Percentiles rank a stretch among this genome's conserved stretches.
Evolutionary conservation across 2,888 invertebrate genomes (phyloP).

Genomic region (Tenthredo scrophulariae): DNA sequence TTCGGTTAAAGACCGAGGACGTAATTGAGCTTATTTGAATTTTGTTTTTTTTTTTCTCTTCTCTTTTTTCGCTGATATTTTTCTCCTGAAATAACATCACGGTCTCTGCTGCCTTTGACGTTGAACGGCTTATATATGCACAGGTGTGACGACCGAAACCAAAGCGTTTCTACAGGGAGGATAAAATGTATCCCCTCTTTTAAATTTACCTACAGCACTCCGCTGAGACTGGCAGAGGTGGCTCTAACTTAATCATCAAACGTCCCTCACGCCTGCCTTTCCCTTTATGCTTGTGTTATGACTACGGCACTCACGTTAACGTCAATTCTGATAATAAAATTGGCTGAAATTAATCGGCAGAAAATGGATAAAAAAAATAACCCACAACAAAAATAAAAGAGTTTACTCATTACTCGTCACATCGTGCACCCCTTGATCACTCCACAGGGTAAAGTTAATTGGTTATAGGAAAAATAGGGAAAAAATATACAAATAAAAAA

Average conservation of each 20-base stretch:
- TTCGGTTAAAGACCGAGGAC: neutral
- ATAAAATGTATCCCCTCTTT: slow-evolving; percentile 34
- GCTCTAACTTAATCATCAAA: slow-evolving; percentile 44
- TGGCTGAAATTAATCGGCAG: neutral
- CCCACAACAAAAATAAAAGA: neutral
- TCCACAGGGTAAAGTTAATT: neutral
- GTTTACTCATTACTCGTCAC: no score
- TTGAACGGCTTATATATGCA: neutral
- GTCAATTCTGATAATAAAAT: slow-evolving; percentile 1
- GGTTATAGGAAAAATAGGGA: neutral
- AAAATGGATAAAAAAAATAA: neutral
- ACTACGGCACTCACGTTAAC: slow-evolving; percentile 14
- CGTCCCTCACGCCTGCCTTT: slow-evolving; percentile 30
- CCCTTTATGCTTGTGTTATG: slow-evolving; percentile 3
- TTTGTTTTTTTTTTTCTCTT: neutral
- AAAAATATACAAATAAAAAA: neutral
- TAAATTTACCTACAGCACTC: slow-evolving; percentile 7
- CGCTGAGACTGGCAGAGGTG: slow-evolving; percentile 32
- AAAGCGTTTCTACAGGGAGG: neutral
- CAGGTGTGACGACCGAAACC: slow-evolving; percentile 24
- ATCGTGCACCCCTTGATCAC: no score
- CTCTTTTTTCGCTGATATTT: neutral
- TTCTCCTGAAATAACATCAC: neutral
- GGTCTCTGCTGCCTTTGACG: neutral
- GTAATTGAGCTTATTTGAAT: slow-evolving; percentile 14